Conservation (phyloP, 37 sponge, comb jelly and placozoan genomes). For the Cladorhizidae sp. region DNA sequence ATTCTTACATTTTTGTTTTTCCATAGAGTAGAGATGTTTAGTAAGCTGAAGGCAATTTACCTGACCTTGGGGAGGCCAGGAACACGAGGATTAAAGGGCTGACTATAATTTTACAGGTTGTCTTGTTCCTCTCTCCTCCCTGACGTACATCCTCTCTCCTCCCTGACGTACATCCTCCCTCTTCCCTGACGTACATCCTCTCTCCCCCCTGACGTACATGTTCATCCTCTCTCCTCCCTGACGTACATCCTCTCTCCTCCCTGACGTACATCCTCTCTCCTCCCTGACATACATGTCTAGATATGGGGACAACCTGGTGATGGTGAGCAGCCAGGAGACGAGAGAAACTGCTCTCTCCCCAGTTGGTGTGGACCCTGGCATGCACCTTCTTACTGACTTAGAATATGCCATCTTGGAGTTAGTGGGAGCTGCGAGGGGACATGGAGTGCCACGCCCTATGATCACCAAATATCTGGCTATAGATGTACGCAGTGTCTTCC, state of each 20-base stretch:
- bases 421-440: constrained; percentile 31
- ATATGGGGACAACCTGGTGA: constrained; percentile 48
- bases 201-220: too few species aligned
- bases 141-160: too few species aligned
- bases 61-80: too few species aligned
- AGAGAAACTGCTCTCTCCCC: constrained; percentile 39
- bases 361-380: background rate
- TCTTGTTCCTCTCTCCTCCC: too few species aligned
- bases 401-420: constrained; percentile 65
- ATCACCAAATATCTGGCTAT: constrained; percentile 49
- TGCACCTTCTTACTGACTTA: constrained; percentile 10
- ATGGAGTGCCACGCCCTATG: constrained; percentile 42
- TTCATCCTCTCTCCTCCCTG: too few species aligned
- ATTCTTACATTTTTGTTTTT: too few species aligned
- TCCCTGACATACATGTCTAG: constrained; percentile 10
- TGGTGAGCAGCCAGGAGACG: constrained; percentile 63
- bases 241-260: background rate
- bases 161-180: too few species aligned
- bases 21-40: too few species aligned
- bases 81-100: too few species aligned
- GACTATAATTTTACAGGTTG: too few species aligned
- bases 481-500: constrained; percentile 68
- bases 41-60: too few species aligned
- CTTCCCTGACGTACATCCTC: too few species aligned
- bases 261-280: background rate